phyloP scores from a whole-genome alignment of 2,797 vertebrate species.

The Anomalospiza imberbis region DNA sequence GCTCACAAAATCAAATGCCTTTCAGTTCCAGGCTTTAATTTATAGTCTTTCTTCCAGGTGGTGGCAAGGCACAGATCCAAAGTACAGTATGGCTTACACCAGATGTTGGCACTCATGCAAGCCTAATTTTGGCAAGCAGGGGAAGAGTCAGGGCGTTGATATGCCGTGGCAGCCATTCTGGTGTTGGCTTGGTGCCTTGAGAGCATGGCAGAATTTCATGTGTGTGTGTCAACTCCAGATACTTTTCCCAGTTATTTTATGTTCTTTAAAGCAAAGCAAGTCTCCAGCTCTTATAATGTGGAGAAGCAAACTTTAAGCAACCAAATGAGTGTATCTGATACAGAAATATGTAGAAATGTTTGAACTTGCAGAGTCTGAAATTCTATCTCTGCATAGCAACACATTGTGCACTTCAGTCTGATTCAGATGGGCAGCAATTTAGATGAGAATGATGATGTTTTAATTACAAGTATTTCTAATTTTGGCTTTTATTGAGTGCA shows the following conservation, averaged over 20 bases:
- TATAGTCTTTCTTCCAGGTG: constrained; percentile 13
- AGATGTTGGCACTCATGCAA: constrained; percentile 29
- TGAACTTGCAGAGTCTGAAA: not conserved
- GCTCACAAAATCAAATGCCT: constrained; percentile 25
- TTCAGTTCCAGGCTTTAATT: constrained; percentile 6
- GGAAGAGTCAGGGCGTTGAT: not conserved
- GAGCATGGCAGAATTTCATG: not conserved
- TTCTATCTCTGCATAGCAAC: not conserved
- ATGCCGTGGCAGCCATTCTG: not conserved
- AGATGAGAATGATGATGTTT: not conserved
- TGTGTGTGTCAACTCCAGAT: not conserved
- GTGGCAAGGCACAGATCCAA: constrained; percentile 8
- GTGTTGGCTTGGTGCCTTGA: not conserved
- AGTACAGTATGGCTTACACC: constrained; percentile 7
- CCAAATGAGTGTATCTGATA: not conserved
- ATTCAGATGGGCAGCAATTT: not conserved
- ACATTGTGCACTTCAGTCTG: not conserved
- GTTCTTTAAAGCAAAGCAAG: not conserved
- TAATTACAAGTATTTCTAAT: not conserved
- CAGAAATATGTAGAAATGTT: not conserved
- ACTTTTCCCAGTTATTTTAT: not conserved
- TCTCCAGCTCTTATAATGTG: not conserved
- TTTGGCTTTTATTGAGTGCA: not conserved
- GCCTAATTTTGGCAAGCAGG: constrained; percentile 3
- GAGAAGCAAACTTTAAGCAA: not conserved